These are phyloP conservation scores for Pantelozetes paolii DNA, from an alignment of 2,888 invertebrate species.

Conservation along the genomic window DNA sequence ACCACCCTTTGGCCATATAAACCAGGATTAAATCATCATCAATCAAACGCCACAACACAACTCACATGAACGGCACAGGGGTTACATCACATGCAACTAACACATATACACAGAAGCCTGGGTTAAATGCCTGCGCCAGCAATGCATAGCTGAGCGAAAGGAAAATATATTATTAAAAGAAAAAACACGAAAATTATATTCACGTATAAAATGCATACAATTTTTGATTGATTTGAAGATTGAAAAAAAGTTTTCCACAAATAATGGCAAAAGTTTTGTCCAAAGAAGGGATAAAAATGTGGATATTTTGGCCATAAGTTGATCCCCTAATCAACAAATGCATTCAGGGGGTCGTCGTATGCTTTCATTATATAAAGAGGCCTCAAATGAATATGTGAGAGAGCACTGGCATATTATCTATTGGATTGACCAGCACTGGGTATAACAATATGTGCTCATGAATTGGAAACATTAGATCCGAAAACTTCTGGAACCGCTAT, in stretches of 20 bases:
- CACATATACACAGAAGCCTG: constrained; percentile 7
- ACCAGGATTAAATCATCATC: constrained; percentile 46
- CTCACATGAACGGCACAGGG: not conserved
- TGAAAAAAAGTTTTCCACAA: not conserved
- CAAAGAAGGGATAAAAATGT: too few species aligned
- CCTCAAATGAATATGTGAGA: constrained; percentile 4
- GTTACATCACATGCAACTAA: constrained; percentile 31
- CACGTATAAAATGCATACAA: constrained; percentile 3
- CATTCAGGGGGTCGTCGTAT: constrained; percentile 1
- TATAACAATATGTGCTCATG: constrained; percentile 10
- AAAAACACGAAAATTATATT: not conserved
- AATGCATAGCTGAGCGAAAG: constrained; percentile 26
- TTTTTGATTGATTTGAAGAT: not conserved
- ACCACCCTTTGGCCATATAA: constrained; percentile 45
- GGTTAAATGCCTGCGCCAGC: constrained; percentile 15
- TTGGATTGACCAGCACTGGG: constrained; percentile 9
- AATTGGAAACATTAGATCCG: not conserved
- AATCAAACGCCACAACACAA: constrained; percentile 41
- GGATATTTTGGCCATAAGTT: constrained; percentile 8
- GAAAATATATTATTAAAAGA: constrained; percentile 1
- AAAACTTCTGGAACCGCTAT: not conserved
- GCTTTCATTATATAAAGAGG: constrained; percentile 20
- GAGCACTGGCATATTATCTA: not conserved
- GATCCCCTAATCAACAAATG: not conserved
- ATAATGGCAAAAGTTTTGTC: not conserved